Percentiles rank a stretch among this genome's conserved stretches.
These are phyloP conservation scores for Sabatieria punctata DNA, from an alignment of 2,888 invertebrate species.

Conservation along the genomic window DNA sequence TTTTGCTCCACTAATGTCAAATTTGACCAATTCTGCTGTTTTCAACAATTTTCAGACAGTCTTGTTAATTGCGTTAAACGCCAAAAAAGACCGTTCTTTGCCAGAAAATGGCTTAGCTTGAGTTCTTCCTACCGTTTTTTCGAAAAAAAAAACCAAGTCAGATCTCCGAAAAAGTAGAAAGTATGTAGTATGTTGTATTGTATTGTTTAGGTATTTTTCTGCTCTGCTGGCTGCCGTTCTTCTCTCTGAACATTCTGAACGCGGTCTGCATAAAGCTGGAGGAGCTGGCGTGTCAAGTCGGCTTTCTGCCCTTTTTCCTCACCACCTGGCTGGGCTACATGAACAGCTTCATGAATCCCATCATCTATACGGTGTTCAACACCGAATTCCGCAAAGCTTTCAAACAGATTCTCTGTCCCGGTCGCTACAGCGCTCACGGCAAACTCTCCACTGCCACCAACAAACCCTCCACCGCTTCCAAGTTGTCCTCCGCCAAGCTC, in stretches of 20 bases:
- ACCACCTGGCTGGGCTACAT: conserved; percentile 98
- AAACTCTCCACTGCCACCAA: too few relatives aligned
- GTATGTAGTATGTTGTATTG: too few relatives aligned
- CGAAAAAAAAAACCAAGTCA: too few relatives aligned
- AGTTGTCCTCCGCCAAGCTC: too few relatives aligned
- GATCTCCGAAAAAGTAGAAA: too few relatives aligned
- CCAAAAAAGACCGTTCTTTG: too few relatives aligned
- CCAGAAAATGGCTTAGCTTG: too few relatives aligned
- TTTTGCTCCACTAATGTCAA: too few relatives aligned
- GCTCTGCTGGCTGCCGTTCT: conserved; percentile 97
- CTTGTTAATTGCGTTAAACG: too few relatives aligned
- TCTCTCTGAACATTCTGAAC: conserved; percentile 90
- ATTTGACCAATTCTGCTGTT: too few relatives aligned
- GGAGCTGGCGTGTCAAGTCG: conserved; percentile 22
- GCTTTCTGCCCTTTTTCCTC: conserved; percentile 53
- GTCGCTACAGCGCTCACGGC: conserved; percentile 19
- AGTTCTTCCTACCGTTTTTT: too few relatives aligned
- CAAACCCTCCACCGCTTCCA: too few relatives aligned
- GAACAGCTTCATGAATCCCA: conserved; percentile 54
- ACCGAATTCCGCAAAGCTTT: conserved; percentile 83
- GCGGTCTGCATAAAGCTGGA: conserved; percentile 69
- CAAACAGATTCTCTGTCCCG: conserved; percentile 34
- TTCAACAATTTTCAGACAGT: background rate
- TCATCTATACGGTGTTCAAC: conserved; percentile 71
- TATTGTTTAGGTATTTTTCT: conserved; percentile 78